phyloP scores from a whole-genome alignment of 1,140 invertebrate species.

The Habropoda laboriosa region DNA sequence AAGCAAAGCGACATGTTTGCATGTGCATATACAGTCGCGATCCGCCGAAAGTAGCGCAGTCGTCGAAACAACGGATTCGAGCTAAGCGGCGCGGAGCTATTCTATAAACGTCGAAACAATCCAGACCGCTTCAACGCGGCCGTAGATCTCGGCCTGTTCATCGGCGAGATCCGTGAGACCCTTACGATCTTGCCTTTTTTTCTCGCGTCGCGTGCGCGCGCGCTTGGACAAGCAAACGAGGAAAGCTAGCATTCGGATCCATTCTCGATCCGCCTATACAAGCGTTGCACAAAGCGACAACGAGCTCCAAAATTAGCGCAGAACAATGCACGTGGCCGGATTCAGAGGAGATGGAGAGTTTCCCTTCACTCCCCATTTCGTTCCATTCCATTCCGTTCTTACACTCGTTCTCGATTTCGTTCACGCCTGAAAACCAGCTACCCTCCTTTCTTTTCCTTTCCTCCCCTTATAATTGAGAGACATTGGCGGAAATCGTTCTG shows the following conservation, averaged over 20 bases:
- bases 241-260: constrained; percentile 59
- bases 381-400: constrained; percentile 24
- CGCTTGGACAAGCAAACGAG: constrained; percentile 19
- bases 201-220: constrained; percentile 1
- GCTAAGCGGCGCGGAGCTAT: constrained; percentile 16
- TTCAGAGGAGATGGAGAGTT: constrained; percentile 52
- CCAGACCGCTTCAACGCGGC: constrained; percentile 27
- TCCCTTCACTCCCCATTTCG: constrained; percentile 35
- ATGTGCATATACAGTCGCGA: background rate
- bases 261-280: constrained; percentile 63
- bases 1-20: background rate
- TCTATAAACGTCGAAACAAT: constrained; percentile 45
- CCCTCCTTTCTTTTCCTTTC: constrained; percentile 47
- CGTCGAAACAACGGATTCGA: constrained; percentile 27
- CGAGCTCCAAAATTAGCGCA: constrained; percentile 64
- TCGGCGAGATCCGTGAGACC: constrained; percentile 36
- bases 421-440: background rate
- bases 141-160: constrained; percentile 46
- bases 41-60: constrained; percentile 44
- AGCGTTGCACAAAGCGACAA: constrained; percentile 65
- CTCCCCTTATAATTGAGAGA: constrained; percentile 44
- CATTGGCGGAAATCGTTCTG: constrained; percentile 35
- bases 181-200: constrained; percentile 55
- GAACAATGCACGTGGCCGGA: constrained; percentile 68
- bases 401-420: constrained; percentile 36